Evolutionary conservation across 2,888 invertebrate genomes (phyloP), one percentile per base, ranked within the genome.

Genomic region (Tetragnatha montana): DNA sequence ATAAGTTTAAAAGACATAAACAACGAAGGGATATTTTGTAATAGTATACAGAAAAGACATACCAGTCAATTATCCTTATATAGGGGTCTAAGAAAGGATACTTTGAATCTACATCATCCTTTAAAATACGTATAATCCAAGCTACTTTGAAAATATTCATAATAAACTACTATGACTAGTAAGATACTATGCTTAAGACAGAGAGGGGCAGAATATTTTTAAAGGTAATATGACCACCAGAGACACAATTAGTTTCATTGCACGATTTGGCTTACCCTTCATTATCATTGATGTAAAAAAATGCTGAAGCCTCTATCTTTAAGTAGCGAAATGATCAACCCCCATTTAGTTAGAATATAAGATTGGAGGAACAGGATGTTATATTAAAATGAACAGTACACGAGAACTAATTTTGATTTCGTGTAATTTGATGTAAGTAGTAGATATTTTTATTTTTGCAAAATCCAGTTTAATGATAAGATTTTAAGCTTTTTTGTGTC

Each of bases 231-330:
- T 78, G 14, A 78, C 22, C 60, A 12, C 78, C 19, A 60, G 78
- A 60, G 78, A 17, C 14, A 60, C 60, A 78, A 78, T 78, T 78
- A 78, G 78, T 78, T 17, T 60, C 78, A 12, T 78, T 78, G 51
- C 21, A 47, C 14, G 60, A 51, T 68, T 78, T 78, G 21, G 12
- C 17, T 60, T n/a, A 3, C 14, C 60, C 78, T 51, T 78, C 78
- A 60, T 78, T 78, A 35, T 35, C 4, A 35, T 35, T 35, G 35
- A n/a, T n/a, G 35, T 35, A 2, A 35, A 78, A 60, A 22, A 51
- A 60, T 14, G 12, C 1, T 8, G 12, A 14, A 21, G 73, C 35
- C 51, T 82, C 60, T 22, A 60, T 50, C 49, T 49, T 50, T 21
- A 74, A 74, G 51, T 35, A 82, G 51, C 74, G 12, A 35, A 51